Evolutionary conservation across 1,140 invertebrate species (phyloP), one percentile per base, ranked within the genome.

Genomic region (Musca vetustissima): DNA sequence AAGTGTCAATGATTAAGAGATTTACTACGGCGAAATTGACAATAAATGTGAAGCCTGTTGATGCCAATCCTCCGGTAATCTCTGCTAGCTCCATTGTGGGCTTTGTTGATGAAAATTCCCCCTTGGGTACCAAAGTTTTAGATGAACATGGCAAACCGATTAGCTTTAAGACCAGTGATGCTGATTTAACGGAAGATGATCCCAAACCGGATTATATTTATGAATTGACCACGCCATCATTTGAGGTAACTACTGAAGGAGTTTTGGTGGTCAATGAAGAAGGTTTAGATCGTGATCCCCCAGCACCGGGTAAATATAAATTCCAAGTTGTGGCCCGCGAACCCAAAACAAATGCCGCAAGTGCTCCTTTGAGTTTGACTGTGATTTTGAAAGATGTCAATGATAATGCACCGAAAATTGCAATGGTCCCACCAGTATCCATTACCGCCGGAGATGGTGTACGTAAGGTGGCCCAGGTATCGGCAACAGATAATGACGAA

Each of bases 221-320:
- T 77, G 94, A 96, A 77, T 73, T 95, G 69, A 96, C 94, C 0
- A 93, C 92, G 0, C 90, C 86, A 43, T 94, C 90, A 73, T 96
- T 96, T 78, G 85, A 88, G 70, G 91, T 96, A 64, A 90, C 93
- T 68, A 84, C 87, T 61, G 86, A 90, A 49, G 91, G 92, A 1
- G 84, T 86, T 55, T 80, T 96, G 8, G 85, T 94, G 1, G 93
- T 96, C 0, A 91, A 91, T 73, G 91, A 93, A 77, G 90, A 93
- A 72, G 90, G 91, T 78, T 83, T 96, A 52, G 94, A 96, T 77
- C 85, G 94, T 64, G 94, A 96, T 84, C 91, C 93, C 6, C 94
- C 94, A 0, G 94, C 91, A 79, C 91, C 91, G 1, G 91, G 91
- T 55, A 89, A 89, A 75, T 93, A 93, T 74, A 89, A 90, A 71